A percentile compares a stretch with the other conserved stretches of the same genome.
Evolutionary conservation across 2,113 vertebrate genomes (phyloP).

Genomic region (Caracal caracal): DNA sequence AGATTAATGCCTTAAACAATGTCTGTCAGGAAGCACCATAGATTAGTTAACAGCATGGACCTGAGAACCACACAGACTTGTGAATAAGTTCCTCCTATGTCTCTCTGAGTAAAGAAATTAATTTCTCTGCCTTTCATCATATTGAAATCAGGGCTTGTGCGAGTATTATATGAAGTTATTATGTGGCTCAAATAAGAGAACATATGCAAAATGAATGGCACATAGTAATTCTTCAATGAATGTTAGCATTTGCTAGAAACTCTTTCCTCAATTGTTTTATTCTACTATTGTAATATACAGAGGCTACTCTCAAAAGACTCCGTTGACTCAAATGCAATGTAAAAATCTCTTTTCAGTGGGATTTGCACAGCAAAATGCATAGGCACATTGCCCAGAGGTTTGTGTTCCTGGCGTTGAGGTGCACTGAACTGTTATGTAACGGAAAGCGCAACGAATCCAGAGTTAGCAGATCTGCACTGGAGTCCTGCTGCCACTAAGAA

Average conservation of each 20-base stretch:
- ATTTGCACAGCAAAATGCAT: not conserved
- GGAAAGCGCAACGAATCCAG: not conserved
- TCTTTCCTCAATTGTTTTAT: not conserved
- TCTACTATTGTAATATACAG: not conserved
- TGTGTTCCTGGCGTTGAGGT: not conserved
- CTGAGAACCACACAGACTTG: not conserved
- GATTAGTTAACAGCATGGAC: not conserved
- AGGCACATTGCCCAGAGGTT: not conserved
- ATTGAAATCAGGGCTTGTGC: not conserved
- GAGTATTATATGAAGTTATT: not conserved
- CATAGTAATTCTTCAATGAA: not conserved
- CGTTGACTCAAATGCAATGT: not conserved
- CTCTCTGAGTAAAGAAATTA: not conserved
- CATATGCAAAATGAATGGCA: not conserved
- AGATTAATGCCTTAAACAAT: not conserved
- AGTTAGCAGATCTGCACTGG: not conserved
- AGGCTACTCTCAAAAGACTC: not conserved
- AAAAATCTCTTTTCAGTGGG: not conserved
- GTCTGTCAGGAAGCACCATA: not conserved
- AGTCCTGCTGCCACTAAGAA: not conserved
- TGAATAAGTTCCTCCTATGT: not conserved
- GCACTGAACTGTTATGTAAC: not conserved
- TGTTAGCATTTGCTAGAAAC: not conserved
- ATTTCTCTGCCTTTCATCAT: not conserved
- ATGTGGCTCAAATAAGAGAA: not conserved